Base-by-base conservation (phyloP, 1,140 invertebrate genomes). In the Acromyrmex echinatior region DNA sequence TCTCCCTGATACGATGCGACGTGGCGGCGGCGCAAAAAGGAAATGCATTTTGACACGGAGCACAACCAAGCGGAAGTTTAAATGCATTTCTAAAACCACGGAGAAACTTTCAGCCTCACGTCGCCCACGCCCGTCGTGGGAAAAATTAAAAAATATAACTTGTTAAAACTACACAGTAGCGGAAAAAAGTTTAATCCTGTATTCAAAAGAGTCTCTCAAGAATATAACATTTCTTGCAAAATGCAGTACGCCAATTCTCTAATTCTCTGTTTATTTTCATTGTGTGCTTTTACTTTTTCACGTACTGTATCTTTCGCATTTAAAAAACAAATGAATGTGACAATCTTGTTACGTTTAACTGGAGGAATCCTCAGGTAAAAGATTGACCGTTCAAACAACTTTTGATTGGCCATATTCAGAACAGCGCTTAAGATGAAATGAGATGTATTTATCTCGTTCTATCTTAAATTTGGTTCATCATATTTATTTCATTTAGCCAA, bases 31-130 rank as follows among this genome's bases (percentile, higher is more conserved):
- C 66, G 68, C 35, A 63, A 86, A 80, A 88, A 77, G 79, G 73
- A 88, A 89, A 89, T 73, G 79, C 88, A 84, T 86, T 89, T 78
- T 65, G 88, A 88, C 86, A 68, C 70, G 70, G 78, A 39, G 65
- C 73, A 88, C 86, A 74, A 68, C 86, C 49, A 86, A 62, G 74
- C 76, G 88, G 86, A 89, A 89, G 66, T 88, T 89, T 88, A 86
- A 89, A 88, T 80, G 88, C 88, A 79, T 89, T 88, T 89, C 86
- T 79, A 85, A 86, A 89, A 79, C 79, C 86, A 70, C 51, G n/a
- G 45, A 21, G 21, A 84, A 84, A 84, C 70, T 76, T 84, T 76
- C 80, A 84, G 80, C 70, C 35, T 58, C 35, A 62, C 45, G 58
- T 21, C 63, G 31, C 14, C 18, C 49, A 3, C 35, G 16, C 51